Percentiles rank a stretch among this genome's conserved stretches.
These are phyloP conservation scores for Tuberolachnus salignus DNA, from an alignment of 2,888 invertebrate genomes.

Conservation along the genomic window DNA sequence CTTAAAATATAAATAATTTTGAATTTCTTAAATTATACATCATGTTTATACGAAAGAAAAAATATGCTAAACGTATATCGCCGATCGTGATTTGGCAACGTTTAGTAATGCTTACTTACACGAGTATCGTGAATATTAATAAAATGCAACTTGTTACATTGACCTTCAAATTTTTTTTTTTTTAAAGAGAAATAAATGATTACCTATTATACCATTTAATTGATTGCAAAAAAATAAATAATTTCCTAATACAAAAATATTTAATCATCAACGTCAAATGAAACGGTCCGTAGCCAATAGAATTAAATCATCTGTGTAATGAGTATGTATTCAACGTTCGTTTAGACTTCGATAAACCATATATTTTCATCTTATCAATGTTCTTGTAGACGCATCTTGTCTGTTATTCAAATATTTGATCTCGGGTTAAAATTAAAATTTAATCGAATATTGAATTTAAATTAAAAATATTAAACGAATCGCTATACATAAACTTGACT, in stretches of 20 bases:
- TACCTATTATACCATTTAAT: neutral
- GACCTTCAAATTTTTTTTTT: conserved; percentile 27
- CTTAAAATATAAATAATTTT: neutral
- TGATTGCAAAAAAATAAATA: neutral
- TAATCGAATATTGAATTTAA: no score
- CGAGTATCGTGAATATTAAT: conserved; percentile 6
- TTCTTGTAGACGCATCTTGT: no score
- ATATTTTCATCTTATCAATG: neutral
- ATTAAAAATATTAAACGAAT: no score
- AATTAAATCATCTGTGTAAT: conserved; percentile 35
- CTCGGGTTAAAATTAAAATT: neutral
- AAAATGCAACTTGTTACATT: neutral
- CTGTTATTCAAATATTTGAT: neutral
- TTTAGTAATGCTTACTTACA: conserved; percentile 1
- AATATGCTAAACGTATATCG: neutral
- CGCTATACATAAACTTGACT: no score
- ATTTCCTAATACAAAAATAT: conserved; percentile 17
- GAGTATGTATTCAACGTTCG: neutral
- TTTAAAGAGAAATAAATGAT: conserved; percentile 3
- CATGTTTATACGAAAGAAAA: conserved; percentile 9
- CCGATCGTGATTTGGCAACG: conserved; percentile 30
- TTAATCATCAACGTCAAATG: neutral
- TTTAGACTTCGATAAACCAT: neutral
- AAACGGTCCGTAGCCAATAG: neutral
- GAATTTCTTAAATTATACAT: conserved; percentile 3